phyloP scores from a whole-genome alignment of 2,888 invertebrate species.

The Dolichomitus sp. region DNA sequence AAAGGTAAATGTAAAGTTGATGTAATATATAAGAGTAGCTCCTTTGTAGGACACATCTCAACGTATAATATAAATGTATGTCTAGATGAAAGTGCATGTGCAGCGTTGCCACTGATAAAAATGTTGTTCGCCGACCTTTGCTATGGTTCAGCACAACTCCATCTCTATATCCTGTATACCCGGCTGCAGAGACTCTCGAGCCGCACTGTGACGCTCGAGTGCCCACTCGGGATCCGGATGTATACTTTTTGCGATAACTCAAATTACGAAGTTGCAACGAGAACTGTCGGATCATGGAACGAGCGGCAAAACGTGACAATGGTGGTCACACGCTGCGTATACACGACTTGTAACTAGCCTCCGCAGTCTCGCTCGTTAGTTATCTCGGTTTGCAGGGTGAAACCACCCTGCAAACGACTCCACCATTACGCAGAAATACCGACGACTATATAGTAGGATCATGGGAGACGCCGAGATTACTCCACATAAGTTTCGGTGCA shows the following conservation, averaged over 20 bases:
- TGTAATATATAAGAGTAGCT: constrained; percentile 2
- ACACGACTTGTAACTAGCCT: constrained; percentile 19
- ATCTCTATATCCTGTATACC: background rate
- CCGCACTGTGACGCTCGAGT: constrained; percentile 25
- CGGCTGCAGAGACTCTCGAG: constrained; percentile 24
- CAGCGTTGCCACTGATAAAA: constrained; percentile 30
- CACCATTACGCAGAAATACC: background rate
- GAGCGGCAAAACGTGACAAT: constrained; percentile 39
- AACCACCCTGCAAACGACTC: background rate
- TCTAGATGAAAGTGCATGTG: constrained; percentile 25
- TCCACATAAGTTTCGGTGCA: constrained; percentile 2
- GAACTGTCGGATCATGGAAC: constrained; percentile 48
- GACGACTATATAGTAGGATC: background rate
- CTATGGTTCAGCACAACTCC: constrained; percentile 1
- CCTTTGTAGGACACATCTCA: constrained; percentile 24
- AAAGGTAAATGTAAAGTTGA: constrained; percentile 22
- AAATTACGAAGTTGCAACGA: constrained; percentile 54
- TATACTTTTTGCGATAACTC: constrained; percentile 60
- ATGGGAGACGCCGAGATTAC: background rate
- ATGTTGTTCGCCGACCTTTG: constrained; percentile 40
- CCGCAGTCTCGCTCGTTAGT: constrained; percentile 34
- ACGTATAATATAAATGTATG: constrained; percentile 43
- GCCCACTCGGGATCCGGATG: constrained; percentile 44
- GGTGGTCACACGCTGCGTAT: constrained; percentile 25
- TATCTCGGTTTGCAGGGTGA: constrained; percentile 5